phyloP scores from a whole-genome alignment of 2,797 vertebrate genomes.

The Eupleurogrammus muticus region DNA sequence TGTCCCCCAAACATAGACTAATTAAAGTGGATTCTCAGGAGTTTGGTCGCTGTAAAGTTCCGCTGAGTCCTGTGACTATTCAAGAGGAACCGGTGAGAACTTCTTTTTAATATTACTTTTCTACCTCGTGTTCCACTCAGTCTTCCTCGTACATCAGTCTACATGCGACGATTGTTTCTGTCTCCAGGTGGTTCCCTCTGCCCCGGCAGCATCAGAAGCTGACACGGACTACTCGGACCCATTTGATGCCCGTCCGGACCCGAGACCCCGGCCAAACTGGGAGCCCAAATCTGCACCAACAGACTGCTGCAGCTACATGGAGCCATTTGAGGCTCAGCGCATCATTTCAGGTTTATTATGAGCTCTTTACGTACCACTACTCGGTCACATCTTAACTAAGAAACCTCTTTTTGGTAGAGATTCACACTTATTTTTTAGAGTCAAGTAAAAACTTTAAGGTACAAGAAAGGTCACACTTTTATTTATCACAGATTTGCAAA shows the following conservation, averaged over 20 bases:
- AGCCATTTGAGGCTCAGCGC: slow-evolving; percentile 87
- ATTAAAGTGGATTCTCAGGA: slow-evolving; percentile 94
- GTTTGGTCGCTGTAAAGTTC: slow-evolving; percentile 84
- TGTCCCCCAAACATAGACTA: slow-evolving; percentile 92
- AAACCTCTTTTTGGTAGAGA: not conserved
- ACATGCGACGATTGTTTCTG: slow-evolving; percentile 9
- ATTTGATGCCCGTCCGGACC: slow-evolving; percentile 86
- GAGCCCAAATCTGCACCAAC: slow-evolving; percentile 65
- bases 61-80: slow-evolving; percentile 79
- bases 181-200: slow-evolving; percentile 79
- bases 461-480: too few species aligned
- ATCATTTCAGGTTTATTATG: slow-evolving; percentile 81
- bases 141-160: not conserved
- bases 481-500: too few species aligned
- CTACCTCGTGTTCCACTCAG: not conserved
- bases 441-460: too few species aligned
- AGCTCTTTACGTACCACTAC: not conserved
- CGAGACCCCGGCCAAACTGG: slow-evolving; percentile 57
- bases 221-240: slow-evolving; percentile 91
- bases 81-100: slow-evolving; percentile 83
- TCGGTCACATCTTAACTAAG: not conserved
- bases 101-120: not conserved
- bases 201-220: slow-evolving; percentile 51
- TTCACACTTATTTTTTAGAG: too few species aligned
- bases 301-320: slow-evolving; percentile 89